Conservation (phyloP, 2,113 vertebrate genomes). For the Myiagra hebetior region DNA sequence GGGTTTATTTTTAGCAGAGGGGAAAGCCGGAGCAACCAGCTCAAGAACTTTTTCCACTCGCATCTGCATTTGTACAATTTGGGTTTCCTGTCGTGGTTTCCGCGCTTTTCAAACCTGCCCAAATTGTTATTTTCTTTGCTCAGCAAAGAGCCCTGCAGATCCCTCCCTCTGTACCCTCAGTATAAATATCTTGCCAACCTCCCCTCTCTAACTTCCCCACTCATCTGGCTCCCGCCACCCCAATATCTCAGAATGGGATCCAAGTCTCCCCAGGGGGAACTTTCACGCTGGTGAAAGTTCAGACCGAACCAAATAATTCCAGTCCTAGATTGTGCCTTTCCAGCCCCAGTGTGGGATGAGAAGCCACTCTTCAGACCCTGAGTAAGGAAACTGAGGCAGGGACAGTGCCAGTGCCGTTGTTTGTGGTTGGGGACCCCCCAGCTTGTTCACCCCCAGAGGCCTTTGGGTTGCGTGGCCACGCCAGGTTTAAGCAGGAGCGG, state of each 20-base stretch:
- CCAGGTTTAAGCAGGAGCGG: background rate
- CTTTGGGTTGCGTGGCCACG: no score
- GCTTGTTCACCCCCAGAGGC: accelerated
- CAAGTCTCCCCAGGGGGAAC: accelerated
- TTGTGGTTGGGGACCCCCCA: background rate
- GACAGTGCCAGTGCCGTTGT: accelerated
- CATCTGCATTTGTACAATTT: slow-evolving; percentile 54
- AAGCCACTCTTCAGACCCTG: background rate
- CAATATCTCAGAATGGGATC: background rate
- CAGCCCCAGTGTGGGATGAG: background rate
- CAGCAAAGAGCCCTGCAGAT: background rate
- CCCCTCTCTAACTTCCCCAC: background rate
- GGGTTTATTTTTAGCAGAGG: slow-evolving; percentile 70
- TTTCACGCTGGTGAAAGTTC: background rate
- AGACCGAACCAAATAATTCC: background rate
- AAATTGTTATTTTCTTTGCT: slow-evolving; percentile 44
- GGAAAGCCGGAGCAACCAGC: slow-evolving; percentile 52
- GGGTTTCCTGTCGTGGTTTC: slow-evolving; percentile 70
- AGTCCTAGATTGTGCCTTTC: background rate
- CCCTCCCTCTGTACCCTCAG: background rate
- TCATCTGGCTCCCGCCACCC: background rate
- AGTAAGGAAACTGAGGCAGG: background rate
- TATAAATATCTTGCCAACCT: background rate
- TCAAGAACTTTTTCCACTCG: slow-evolving; percentile 69
- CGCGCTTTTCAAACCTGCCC: slow-evolving; percentile 2